phyloP scores from a whole-genome alignment of 2,888 invertebrate species.

The Drosophila hawaiiensis region DNA sequence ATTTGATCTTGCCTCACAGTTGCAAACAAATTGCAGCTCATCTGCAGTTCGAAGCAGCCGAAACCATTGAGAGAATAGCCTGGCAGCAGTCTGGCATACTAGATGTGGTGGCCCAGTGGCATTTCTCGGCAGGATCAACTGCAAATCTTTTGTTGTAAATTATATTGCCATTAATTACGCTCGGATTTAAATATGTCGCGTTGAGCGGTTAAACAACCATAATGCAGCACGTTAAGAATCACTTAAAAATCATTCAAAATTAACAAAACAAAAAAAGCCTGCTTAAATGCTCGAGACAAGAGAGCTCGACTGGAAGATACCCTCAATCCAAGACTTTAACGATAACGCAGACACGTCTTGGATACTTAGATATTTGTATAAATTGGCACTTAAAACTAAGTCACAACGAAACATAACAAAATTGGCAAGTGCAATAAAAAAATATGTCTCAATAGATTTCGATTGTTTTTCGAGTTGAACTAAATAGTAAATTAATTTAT shows the following conservation, averaged over 20 bases:
- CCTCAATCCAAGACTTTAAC: neutral
- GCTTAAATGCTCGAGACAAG: neutral
- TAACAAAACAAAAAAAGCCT: neutral
- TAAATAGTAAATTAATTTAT: neutral
- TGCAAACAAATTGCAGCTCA: neutral
- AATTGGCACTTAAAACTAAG: neutral
- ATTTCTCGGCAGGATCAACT: constrained; percentile 10
- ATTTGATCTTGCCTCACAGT: neutral
- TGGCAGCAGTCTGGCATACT: neutral
- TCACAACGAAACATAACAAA: no score
- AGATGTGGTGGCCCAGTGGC: constrained; percentile 19
- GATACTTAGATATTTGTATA: neutral
- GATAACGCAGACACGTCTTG: neutral
- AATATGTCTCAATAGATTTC: no score
- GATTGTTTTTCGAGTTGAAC: no score
- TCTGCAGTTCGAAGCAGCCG: constrained; percentile 12
- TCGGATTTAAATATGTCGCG: constrained; percentile 62
- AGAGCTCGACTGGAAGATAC: neutral
- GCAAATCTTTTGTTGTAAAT: constrained; percentile 60
- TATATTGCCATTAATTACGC: constrained; percentile 82
- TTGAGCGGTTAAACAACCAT: constrained; percentile 60
- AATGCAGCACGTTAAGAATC: constrained; percentile 73
- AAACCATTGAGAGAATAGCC: neutral
- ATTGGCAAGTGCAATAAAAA: neutral
- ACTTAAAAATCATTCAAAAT: constrained; percentile 70